Percentiles rank a stretch among this genome's conserved stretches.
Evolutionary conservation across 1,140 invertebrate species (phyloP).

Genomic region (Stenopsyche tienmushanensis): DNA sequence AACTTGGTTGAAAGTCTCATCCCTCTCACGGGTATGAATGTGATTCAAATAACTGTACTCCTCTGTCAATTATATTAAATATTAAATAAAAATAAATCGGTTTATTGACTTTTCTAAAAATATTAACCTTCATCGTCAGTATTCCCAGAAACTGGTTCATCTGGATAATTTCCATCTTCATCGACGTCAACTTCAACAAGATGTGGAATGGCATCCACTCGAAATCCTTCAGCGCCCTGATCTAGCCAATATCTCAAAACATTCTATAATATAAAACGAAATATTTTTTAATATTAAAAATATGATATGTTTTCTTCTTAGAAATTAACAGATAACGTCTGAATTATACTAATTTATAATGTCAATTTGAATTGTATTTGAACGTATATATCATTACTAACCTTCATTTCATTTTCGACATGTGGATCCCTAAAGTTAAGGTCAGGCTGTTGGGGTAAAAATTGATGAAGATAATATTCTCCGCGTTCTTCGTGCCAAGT

Average conservation of each 20-base stretch:
- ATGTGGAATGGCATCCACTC: constrained; percentile 58
- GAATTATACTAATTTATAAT: no score
- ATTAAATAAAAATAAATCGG: neutral
- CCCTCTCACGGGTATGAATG: constrained; percentile 62
- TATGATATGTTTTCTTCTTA: no score
- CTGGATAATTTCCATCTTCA: constrained; percentile 48
- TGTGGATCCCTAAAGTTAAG: constrained; percentile 64
- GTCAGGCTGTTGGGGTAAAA: constrained; percentile 58
- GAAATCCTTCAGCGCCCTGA: constrained; percentile 62
- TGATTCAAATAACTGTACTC: constrained; percentile 62
- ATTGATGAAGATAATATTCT: constrained; percentile 61
- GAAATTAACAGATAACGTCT: no score
- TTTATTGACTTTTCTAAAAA: neutral
- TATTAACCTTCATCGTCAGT: constrained; percentile 30
- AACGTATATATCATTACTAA: constrained; percentile 3
- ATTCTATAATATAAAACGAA: constrained; percentile 36
- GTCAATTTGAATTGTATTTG: neutral
- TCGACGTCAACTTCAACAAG: constrained; percentile 52
- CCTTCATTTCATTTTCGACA: constrained; percentile 58
- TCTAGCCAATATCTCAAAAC: constrained; percentile 61
- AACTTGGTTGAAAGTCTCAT: constrained; percentile 62
- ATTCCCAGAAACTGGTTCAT: constrained; percentile 53
- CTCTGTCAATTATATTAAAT: constrained; percentile 42
- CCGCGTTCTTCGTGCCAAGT: constrained; percentile 45
- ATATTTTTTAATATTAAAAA: neutral